A percentile compares a stretch with the other conserved stretches of the same genome.
Evolutionary conservation across 2,113 vertebrate genomes (phyloP).

Genomic region (Entomyzon cyanotis): DNA sequence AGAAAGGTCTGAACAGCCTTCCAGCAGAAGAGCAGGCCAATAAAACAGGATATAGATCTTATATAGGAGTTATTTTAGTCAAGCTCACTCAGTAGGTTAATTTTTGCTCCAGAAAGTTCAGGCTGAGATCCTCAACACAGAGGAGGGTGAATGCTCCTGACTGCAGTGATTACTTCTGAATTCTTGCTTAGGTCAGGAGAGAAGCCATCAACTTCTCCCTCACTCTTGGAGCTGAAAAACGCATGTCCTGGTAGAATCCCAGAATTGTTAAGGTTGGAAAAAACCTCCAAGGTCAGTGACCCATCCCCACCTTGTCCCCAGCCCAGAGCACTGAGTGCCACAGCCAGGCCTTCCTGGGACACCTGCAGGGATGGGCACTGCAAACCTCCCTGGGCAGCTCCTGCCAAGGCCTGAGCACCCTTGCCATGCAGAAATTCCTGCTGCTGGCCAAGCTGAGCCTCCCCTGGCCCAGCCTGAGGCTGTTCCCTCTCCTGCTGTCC

Average conservation of each 20-base stretch:
- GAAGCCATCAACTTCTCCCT: background rate
- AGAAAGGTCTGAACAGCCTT: background rate
- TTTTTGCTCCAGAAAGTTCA: fast-evolving
- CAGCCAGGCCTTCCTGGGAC: fast-evolving
- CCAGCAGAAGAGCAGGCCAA: background rate
- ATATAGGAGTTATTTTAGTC: background rate
- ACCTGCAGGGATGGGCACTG: background rate
- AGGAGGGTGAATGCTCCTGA: background rate
- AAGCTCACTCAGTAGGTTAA: background rate
- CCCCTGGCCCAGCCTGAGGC: background rate
- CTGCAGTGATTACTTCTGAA: background rate
- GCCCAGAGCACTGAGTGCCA: background rate
- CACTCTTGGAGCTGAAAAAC: background rate
- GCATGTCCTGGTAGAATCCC: background rate
- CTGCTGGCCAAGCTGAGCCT: fast-evolving
- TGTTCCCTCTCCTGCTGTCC: fast-evolving
- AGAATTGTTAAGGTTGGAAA: background rate
- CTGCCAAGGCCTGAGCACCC: background rate
- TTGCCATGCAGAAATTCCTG: background rate
- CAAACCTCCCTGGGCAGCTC: background rate
- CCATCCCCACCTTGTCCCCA: background rate
- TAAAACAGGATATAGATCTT: background rate
- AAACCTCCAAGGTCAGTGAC: background rate
- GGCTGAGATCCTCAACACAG: background rate
- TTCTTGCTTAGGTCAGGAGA: background rate